These are phyloP conservation scores for Tinea trinotella DNA, from an alignment of 2,888 invertebrate genomes.

Conservation along the genomic window DNA sequence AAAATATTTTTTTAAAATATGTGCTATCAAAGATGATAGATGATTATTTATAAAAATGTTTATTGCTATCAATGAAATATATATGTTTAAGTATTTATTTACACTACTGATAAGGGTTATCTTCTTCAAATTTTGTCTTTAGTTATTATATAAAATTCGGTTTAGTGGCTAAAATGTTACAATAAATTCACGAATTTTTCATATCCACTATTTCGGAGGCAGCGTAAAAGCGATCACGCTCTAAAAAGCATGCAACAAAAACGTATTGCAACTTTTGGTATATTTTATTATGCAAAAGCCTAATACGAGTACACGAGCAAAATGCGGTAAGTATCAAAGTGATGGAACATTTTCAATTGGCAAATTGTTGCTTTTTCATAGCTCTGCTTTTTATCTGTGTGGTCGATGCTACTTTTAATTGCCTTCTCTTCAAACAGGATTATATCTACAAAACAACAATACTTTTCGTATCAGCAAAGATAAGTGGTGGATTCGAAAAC, in stretches of 20 bases:
- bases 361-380: not conserved
- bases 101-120: too few species aligned
- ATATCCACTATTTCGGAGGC: not conserved
- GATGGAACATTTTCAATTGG: not conserved
- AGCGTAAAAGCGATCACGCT: slow-evolving; percentile 4
- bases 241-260: slow-evolving; percentile 1
- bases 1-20: too few species aligned
- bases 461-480: slow-evolving; percentile 30
- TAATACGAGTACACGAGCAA: not conserved
- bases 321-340: not conserved
- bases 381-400: not conserved
- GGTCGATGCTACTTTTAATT: not conserved
- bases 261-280: not conserved
- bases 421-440: slow-evolving; percentile 9
- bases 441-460: slow-evolving; percentile 12
- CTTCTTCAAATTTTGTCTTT: too few species aligned
- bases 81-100: too few species aligned
- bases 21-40: too few species aligned
- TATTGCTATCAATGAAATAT: too few species aligned
- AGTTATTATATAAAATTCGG: too few species aligned
- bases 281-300: not conserved
- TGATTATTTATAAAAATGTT: too few species aligned
- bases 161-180: not conserved
- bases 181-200: not conserved
- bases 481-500: slow-evolving; percentile 43